These are phyloP conservation scores for Pyralis farinalis DNA, from an alignment of 2,888 invertebrate species.

Conservation along the genomic window DNA sequence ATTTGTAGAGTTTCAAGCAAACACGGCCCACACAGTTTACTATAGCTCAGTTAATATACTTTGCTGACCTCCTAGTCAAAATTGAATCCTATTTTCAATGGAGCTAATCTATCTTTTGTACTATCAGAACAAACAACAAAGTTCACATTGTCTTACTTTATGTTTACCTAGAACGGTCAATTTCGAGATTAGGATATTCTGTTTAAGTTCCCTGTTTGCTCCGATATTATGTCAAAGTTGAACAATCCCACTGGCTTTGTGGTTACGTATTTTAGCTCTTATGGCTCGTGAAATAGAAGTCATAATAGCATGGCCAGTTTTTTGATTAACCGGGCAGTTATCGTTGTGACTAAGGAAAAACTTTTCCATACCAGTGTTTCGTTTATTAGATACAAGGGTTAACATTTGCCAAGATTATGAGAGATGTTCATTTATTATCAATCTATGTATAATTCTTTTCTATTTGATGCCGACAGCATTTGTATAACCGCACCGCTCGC, in stretches of 20 bases:
- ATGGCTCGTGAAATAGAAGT: neutral
- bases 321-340: slow-evolving; percentile 7
- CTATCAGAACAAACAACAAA: neutral
- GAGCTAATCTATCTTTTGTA: neutral
- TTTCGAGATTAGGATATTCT: slow-evolving; percentile 8
- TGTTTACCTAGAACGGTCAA: slow-evolving; percentile 9
- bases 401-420: neutral
- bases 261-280: neutral
- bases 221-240: slow-evolving; percentile 2
- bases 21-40: too few species aligned
- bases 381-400: neutral
- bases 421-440: neutral
- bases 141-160: slow-evolving; percentile 1
- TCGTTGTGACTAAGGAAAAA: slow-evolving; percentile 1
- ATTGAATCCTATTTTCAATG: neutral
- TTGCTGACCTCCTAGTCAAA: too few species aligned
- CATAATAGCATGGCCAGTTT: neutral
- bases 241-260: neutral
- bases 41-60: too few species aligned
- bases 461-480: too few species aligned
- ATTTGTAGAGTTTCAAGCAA: too few species aligned
- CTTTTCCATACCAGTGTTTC: neutral
- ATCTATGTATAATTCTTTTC: neutral
- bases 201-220: slow-evolving; percentile 6
- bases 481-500: too few species aligned